Percentiles rank a stretch among this genome's conserved stretches.
Evolutionary conservation across 2,888 invertebrate genomes (phyloP).

Genomic region (Argyra leucocephala): DNA sequence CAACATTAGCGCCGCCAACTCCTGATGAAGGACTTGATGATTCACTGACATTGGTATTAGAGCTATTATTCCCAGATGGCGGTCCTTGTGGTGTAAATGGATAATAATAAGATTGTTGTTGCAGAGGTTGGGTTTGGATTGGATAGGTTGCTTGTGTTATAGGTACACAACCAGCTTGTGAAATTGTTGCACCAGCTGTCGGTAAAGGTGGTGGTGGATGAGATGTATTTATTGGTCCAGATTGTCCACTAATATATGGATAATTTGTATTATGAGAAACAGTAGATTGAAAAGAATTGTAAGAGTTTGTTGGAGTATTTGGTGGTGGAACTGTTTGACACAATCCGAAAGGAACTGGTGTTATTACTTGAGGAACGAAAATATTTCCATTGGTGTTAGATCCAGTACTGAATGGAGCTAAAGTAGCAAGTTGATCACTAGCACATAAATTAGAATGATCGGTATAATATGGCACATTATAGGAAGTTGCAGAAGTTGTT

Average conservation of each 20-base stretch:
- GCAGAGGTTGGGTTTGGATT: neutral
- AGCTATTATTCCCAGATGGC: neutral
- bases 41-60: neutral
- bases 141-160: constrained; percentile 16
- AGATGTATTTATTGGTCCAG: constrained; percentile 17
- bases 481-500: neutral
- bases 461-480: neutral
- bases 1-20: neutral
- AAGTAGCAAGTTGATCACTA: neutral
- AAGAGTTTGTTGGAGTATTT: constrained; percentile 22
- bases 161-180: constrained; percentile 10
- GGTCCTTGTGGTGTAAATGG: neutral
- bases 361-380: constrained; percentile 11
- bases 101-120: neutral
- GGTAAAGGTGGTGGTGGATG: constrained; percentile 19
- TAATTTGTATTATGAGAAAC: neutral
- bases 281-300: neutral
- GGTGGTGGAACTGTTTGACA: constrained; percentile 17
- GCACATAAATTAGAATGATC: neutral
- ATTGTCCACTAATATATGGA: neutral
- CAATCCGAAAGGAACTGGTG: constrained; percentile 15
- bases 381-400: neutral
- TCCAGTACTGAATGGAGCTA: neutral
- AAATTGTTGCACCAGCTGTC: constrained; percentile 23
- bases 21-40: neutral